Percentiles rank a stretch among this genome's conserved stretches.
Evolutionary conservation across 2,888 invertebrate species (phyloP).

Genomic region (Pachymerium ferrugineum): DNA sequence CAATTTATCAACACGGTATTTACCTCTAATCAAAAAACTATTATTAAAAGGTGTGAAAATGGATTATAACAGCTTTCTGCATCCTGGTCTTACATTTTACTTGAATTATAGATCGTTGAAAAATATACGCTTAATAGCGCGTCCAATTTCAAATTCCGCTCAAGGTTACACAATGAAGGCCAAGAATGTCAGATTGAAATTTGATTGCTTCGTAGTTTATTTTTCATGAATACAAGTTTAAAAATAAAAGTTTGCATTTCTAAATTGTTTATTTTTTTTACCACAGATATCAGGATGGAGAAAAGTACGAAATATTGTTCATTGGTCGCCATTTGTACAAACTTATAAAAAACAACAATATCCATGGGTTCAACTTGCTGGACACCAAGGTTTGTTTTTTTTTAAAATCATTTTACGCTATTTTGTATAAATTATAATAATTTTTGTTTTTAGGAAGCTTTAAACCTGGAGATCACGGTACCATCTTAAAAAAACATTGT

Average conservation of each 20-base stretch:
- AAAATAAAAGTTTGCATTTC: neutral
- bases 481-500: conserved; percentile 87
- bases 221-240: neutral
- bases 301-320: conserved; percentile 86
- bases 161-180: conserved; percentile 3
- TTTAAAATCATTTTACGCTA: neutral
- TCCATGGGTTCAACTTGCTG: conserved; percentile 94
- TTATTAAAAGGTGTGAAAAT: no score
- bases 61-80: no score
- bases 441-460: conserved; percentile 63
- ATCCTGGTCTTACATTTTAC: no score
- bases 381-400: conserved; percentile 66
- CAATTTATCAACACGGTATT: neutral
- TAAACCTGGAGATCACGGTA: conserved; percentile 85
- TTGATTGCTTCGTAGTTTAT: neutral
- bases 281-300: conserved; percentile 87
- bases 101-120: no score
- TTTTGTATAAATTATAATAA: neutral
- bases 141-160: neutral
- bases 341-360: conserved; percentile 92
- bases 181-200: neutral
- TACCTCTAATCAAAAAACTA: no score
- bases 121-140: neutral
- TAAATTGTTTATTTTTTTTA: conserved; percentile 17
- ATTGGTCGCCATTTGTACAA: conserved; percentile 95